Evolutionary conservation across 2,888 invertebrate species (phyloP).

Genomic region (Calameuta pallipes): DNA sequence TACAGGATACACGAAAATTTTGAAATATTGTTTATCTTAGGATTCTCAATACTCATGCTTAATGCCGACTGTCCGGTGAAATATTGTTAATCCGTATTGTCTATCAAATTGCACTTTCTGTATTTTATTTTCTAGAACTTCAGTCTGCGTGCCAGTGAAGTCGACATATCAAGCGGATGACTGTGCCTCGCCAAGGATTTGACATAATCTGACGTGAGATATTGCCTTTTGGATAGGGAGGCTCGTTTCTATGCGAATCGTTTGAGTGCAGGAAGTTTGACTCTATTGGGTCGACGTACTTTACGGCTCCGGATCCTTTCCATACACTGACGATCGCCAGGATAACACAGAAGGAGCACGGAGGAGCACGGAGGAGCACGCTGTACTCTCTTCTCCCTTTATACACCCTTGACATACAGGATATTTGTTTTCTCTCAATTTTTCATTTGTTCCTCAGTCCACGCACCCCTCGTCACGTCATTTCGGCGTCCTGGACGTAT

Average conservation of each 20-base stretch:
- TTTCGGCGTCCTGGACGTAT: background rate
- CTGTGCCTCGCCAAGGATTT: conserved; percentile 35
- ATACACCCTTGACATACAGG: conserved; percentile 17
- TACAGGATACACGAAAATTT: background rate
- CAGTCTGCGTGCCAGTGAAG: background rate
- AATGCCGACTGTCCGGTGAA: background rate
- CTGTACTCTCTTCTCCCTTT: background rate
- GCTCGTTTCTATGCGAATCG: conserved; percentile 19
- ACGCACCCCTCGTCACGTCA: conserved; percentile 5
- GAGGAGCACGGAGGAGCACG: too few relatives aligned
- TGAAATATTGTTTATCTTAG: background rate
- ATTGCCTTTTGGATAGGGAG: conserved; percentile 38
- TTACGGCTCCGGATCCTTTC: background rate
- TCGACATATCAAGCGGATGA: background rate
- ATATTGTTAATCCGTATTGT: background rate
- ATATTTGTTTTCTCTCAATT: conserved; percentile 48
- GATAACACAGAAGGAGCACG: background rate
- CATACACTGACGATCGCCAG: background rate
- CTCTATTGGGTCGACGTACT: conserved; percentile 11
- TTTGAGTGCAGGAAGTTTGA: conserved; percentile 15
- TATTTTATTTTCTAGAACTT: background rate
- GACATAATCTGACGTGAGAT: conserved; percentile 53
- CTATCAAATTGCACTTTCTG: background rate
- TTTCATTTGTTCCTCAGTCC: conserved; percentile 35
- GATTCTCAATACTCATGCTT: background rate